Conservation (phyloP, 2,797 vertebrate species). For the Salmo trutta region DNA sequence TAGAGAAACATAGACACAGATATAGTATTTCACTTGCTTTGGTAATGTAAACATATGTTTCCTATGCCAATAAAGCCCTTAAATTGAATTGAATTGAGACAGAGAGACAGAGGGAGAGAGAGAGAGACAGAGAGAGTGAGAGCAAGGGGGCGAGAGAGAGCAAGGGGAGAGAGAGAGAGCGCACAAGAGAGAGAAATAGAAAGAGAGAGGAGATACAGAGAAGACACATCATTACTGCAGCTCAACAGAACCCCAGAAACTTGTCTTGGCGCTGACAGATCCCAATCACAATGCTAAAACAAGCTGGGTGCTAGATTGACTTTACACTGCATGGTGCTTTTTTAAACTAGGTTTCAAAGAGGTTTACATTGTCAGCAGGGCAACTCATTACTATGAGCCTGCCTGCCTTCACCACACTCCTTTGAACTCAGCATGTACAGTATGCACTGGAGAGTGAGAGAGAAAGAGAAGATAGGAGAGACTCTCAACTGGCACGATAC, state of each 20-base stretch:
- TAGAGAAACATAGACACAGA: too few species aligned
- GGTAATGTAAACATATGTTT: too few species aligned
- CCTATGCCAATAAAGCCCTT: too few species aligned
- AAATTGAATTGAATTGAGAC: too few species aligned
- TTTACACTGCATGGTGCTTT: background rate
- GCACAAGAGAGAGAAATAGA: too few species aligned
- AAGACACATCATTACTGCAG: slow-evolving; percentile 8
- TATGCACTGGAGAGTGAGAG: background rate
- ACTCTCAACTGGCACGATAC: background rate
- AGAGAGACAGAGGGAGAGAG: too few species aligned
- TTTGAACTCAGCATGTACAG: background rate
- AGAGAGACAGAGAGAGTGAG: too few species aligned
- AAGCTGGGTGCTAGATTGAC: background rate
- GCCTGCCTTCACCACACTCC: background rate
- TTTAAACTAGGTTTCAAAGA: background rate
- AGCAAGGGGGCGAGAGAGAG: too few species aligned
- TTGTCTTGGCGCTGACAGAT: background rate
- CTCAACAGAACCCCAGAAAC: background rate
- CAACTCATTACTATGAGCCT: background rate
- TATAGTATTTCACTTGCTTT: too few species aligned
- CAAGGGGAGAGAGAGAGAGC: too few species aligned
- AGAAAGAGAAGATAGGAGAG: too few species aligned
- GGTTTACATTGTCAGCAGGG: background rate
- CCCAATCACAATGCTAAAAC: background rate
- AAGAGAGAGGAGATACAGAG: background rate